These are phyloP conservation scores for Limnodromus scolopaceus DNA, from an alignment of 2,797 vertebrate genomes.

Conservation along the genomic window DNA sequence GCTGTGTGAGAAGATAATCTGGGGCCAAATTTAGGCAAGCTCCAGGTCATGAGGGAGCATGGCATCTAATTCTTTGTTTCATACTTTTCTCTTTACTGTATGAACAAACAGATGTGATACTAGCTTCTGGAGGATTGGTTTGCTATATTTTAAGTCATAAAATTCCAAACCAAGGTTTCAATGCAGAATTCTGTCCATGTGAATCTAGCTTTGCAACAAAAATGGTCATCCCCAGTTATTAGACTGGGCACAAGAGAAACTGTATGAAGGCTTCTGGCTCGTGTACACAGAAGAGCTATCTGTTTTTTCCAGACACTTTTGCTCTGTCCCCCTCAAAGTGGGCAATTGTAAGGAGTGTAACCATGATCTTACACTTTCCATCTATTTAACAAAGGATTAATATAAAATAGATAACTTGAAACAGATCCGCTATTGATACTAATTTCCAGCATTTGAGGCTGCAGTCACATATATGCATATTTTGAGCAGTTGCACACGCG, in stretches of 20 bases:
- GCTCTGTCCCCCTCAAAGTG: neutral
- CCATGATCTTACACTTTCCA: neutral
- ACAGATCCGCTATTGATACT: neutral
- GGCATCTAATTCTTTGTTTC: neutral
- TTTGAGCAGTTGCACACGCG: neutral
- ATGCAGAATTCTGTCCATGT: neutral
- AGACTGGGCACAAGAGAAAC: neutral
- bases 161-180: neutral
- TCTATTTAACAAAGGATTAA: neutral
- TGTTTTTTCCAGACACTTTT: neutral
- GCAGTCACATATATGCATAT: neutral
- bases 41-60: neutral
- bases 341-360: neutral
- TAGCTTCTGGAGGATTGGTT: neutral
- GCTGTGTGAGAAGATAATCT: neutral
- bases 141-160: neutral
- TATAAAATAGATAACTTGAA: neutral
- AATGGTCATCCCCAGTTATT: neutral
- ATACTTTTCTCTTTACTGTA: neutral
- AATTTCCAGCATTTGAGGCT: neutral
- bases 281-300: neutral
- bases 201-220: neutral
- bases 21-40: neutral
- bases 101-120: fast-evolving
- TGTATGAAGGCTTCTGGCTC: neutral